Base-by-base conservation (phyloP, 2,888 invertebrate genomes). In the Blomia tropicalis region DNA sequence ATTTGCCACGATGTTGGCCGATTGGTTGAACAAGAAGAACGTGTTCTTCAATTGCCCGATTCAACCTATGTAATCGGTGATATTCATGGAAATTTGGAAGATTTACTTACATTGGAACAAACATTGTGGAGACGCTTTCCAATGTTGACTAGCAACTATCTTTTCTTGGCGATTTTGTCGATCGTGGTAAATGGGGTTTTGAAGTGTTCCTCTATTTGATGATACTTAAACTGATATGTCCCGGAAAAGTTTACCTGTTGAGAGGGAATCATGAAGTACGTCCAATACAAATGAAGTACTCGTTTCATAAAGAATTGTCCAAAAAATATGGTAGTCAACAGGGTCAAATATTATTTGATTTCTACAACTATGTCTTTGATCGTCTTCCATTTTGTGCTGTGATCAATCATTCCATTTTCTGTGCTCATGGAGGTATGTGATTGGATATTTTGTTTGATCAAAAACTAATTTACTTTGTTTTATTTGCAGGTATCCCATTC, bases 391-490 rank as follows among this genome's bases (percentile, higher is more conserved):
- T 85, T 30, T 83, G 84, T 17, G 85, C 84, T 2, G 77, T 81
- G 11, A 78, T 85, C n/a, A 84, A 85, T 72, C 80, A 80, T 32
- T 65, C 60, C 59, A 78, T 85, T 59, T 85, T 85, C 71, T 85
- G 84, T 74, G 83, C 82, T 63, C 85, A 85, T 72, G 85, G 85
- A 19, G 85, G 85, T 5, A 83, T 84, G 62, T 84, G 84, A 0
- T 36, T 36, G 17, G 36, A 36, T 7, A 36, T 36, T 36, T 11
- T 36, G 36, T n/a, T n/a, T n/a, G n/a, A n/a, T 82, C 82, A 17
- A 65, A 61, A 51, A 60, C 19, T 19, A 58, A 59, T 17, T 41
- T 43, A 4, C 29, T 67, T 22, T 31, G n/a, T 31, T 53, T 36
- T 64, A 23, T 61, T 63, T 14, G n/a, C 5, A 60, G 23, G 23